Evolutionary conservation across 2,797 vertebrate genomes (phyloP).

Genomic region (Gila robusta): DNA sequence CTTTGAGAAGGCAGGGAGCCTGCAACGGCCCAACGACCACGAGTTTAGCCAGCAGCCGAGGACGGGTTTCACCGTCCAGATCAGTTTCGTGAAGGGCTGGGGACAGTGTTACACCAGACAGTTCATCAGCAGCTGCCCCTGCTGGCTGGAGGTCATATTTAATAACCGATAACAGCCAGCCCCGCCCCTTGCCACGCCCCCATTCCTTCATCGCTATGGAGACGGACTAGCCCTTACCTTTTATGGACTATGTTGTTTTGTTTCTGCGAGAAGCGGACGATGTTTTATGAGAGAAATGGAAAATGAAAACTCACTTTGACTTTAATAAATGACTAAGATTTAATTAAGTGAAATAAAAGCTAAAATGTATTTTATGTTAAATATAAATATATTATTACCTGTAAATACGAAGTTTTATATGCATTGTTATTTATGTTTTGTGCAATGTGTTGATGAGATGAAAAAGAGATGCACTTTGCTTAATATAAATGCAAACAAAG

Average conservation of each 20-base stretch:
- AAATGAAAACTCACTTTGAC: conserved; percentile 79
- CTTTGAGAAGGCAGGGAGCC: conserved; percentile 94
- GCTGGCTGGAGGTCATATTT: conserved; percentile 99
- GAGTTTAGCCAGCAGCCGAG: conserved; percentile 97
- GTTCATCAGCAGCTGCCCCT: conserved; percentile 99
- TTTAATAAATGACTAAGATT: conserved; percentile 90
- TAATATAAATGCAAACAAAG: conserved; percentile 99
- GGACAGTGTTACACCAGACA: conserved; percentile 99
- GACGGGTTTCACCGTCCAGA: conserved; percentile 97
- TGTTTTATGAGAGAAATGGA: conserved; percentile 64
- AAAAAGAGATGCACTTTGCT: conserved; percentile 99
- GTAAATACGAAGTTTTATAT: conserved; percentile 99
- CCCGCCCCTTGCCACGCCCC: conserved; percentile 47
- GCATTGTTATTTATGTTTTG: conserved; percentile 99
- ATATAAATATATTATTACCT: conserved; percentile 99
- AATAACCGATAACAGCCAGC: conserved; percentile 89
- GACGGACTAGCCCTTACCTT: conserved; percentile 61
- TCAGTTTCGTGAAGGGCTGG: conserved; percentile 99
- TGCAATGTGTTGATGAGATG: conserved; percentile 98
- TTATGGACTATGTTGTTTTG: conserved; percentile 48
- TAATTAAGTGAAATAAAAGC: conserved; percentile 88
- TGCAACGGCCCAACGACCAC: conserved; percentile 96
- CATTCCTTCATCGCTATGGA: conserved; percentile 58
- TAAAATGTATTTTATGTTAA: conserved; percentile 99
- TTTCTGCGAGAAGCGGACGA: conserved; percentile 64